Base-by-base conservation (phyloP, 2,797 vertebrate genomes). In the Scyliorhinus canicula region DNA sequence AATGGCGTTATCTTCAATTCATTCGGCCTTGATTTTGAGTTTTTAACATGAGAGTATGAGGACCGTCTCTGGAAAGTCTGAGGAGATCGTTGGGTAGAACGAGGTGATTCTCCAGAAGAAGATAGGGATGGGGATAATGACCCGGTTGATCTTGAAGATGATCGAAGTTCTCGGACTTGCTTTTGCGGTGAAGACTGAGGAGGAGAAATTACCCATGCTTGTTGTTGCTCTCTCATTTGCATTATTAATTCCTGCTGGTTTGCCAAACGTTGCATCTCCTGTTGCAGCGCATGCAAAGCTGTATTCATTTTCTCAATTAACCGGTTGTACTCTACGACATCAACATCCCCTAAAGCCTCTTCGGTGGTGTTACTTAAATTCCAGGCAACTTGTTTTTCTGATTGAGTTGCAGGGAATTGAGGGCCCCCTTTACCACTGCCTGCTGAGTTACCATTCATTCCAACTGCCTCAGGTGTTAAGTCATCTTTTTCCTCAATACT, bases 221-320 rank as follows among this genome's bases (percentile, higher is more conserved):
- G 99, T 44, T 91, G 88, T 65, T 71, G 85, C 96, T 99, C 99
- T 95, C 99, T 97, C 99, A 99, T 99, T 96, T 99, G 98, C 98
- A 99, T 99, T 95, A 99, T 97, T 95, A 99, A 97, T 95, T 99
- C 99, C 96, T 99, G 99, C 96, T 99, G 99, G 96, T 99, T 98
- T 74, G 99, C 98, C 0, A 99, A 96, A 40, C 99, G 98, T 95
- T 99, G 99, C 99, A 99, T 99, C 97, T 99, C 99, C 47, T 98
- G 98, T 95, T 99, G 99, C 65, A 99, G 97, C 95, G 99, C 98
- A 95, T 98, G 98, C 85, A 99, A 95, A 0, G 99, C 99, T 91
- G 98, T 97, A 95, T 99, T 99, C 50, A 99, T 97, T 95, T 99
- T 99, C 95, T 99, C 99, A 85, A 99, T 99, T 63, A 99, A 99